Conservation (phyloP, 2,113 vertebrate genomes). For the Glaucomys volans region DNA sequence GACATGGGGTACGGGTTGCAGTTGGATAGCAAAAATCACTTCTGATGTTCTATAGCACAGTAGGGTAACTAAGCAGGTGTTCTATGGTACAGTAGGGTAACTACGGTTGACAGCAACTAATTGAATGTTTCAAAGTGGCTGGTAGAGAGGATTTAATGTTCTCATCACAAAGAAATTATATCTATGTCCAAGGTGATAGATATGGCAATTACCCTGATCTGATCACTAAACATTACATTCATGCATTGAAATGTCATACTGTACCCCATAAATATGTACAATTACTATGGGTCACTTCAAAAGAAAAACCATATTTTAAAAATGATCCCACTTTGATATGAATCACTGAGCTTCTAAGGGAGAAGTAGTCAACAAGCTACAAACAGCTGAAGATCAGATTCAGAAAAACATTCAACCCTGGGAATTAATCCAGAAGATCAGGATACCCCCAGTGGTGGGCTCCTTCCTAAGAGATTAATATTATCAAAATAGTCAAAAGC, state of each 20-base stretch:
- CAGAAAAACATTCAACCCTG: not conserved
- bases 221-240: not conserved
- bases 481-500: not conserved
- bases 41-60: not conserved
- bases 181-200: not conserved
- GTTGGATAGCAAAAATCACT: not conserved
- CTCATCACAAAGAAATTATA: not conserved
- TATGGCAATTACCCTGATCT: not conserved
- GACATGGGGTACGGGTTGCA: not conserved
- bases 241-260: not conserved
- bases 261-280: not conserved
- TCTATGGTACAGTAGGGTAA: not conserved
- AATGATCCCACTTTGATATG: not conserved
- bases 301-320: not conserved
- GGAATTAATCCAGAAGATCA: not conserved
- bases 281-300: not conserved
- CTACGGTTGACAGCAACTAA: not conserved
- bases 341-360: not conserved
- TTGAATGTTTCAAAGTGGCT: not conserved
- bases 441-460: fast-evolving
- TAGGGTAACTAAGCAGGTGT: not conserved
- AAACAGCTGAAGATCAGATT: not conserved
- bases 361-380: not conserved
- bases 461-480: not conserved
- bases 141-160: not conserved